phyloP scores from a whole-genome alignment of 1,140 invertebrate species.

The Cydia splendana region DNA sequence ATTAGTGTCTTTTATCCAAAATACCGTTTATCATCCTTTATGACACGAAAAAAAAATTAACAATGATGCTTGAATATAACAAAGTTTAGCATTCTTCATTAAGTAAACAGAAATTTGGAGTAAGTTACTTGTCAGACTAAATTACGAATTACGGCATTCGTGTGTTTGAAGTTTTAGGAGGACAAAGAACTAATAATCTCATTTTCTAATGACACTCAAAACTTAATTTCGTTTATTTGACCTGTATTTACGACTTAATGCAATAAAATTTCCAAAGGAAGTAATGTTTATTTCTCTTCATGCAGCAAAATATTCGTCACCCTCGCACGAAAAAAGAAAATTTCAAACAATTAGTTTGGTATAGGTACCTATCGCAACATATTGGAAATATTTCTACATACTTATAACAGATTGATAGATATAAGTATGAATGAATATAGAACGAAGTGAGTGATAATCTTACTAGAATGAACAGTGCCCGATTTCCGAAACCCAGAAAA shows the following conservation, averaged over 20 bases:
- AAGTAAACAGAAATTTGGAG: not conserved
- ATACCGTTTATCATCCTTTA: not conserved
- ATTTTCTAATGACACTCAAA: not conserved
- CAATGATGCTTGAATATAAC: not conserved
- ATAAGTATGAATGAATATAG: not conserved
- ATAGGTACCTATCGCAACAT: too few species aligned
- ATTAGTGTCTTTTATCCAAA: not conserved
- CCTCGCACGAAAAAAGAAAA: too few species aligned
- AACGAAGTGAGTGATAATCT: not conserved
- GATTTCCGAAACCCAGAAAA: slow-evolving; percentile 17
- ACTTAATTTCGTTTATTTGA: not conserved
- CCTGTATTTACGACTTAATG: not conserved
- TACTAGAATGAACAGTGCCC: not conserved
- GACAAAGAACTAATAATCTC: not conserved
- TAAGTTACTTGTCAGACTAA: not conserved
- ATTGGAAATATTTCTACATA: too few species aligned
- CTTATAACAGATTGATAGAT: too few species aligned
- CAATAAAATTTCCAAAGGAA: not conserved
- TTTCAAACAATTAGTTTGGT: too few species aligned
- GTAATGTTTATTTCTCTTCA: too few species aligned
- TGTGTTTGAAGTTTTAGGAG: slow-evolving; percentile 11
- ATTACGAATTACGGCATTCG: not conserved
- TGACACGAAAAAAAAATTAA: not conserved
- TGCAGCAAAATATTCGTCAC: too few species aligned
- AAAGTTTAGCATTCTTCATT: not conserved